These are phyloP conservation scores for Caenorhabditis panamensis DNA, from an alignment of 2,888 invertebrate species.

Conservation along the genomic window DNA sequence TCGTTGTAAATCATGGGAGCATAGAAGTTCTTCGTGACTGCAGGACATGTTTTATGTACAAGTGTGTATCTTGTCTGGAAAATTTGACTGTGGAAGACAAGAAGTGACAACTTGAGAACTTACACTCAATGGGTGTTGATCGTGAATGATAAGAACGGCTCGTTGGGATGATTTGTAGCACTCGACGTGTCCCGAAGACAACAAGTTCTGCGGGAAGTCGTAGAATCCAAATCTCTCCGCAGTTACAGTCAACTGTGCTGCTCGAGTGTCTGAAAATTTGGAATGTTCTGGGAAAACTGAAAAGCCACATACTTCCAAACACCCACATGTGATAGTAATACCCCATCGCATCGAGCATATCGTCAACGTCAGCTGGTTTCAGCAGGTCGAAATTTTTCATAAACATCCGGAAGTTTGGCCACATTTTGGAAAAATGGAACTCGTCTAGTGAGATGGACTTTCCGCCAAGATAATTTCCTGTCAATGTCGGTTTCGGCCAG, in stretches of 20 bases:
- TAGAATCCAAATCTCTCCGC: constrained; percentile 44
- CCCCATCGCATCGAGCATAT: constrained; percentile 26
- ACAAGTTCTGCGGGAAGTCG: constrained; percentile 4
- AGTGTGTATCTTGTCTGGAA: neutral
- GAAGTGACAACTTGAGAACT: neutral
- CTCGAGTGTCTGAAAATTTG: neutral
- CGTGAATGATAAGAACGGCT: neutral
- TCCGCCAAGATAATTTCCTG: neutral
- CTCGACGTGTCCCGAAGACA: neutral
- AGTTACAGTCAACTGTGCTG: neutral
- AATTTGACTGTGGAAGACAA: neutral
- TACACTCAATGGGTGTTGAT: neutral
- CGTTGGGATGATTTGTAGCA: constrained; percentile 10
- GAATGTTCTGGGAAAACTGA: neutral
- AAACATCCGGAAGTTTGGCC: no score
- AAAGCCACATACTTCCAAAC: neutral
- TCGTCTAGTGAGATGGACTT: constrained; percentile 14
- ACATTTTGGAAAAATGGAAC: neutral
- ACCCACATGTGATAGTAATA: constrained; percentile 30
- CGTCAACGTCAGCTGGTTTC: neutral
- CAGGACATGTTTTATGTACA: neutral
- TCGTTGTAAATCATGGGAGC: neutral
- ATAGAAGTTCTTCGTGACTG: neutral
- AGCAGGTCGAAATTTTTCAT: constrained; percentile 29
- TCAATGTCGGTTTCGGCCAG: constrained; percentile 33